A percentile compares a stretch with the other conserved stretches of the same genome.
Evolutionary conservation across 1,140 invertebrate species (phyloP).

Genomic region (Drosophila willistoni): DNA sequence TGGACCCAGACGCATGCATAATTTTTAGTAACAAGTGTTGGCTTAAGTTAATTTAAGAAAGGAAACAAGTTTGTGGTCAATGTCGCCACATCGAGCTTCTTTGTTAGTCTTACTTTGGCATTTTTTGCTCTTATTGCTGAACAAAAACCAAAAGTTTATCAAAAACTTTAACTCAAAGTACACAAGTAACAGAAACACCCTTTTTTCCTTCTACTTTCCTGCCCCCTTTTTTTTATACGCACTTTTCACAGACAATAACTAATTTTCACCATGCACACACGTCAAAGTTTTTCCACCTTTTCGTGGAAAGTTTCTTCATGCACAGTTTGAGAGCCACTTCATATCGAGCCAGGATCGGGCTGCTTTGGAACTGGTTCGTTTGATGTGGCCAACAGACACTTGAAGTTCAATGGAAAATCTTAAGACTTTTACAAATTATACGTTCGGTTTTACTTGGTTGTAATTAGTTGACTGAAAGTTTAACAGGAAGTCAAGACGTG

Average conservation of each 20-base stretch:
- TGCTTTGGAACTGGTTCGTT: not conserved
- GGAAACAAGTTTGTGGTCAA: conserved; percentile 37
- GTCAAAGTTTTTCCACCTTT: conserved; percentile 33
- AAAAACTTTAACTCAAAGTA: conserved; percentile 38
- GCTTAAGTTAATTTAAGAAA: conserved; percentile 39
- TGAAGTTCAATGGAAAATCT: conserved; percentile 33
- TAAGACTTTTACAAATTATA: conserved; percentile 44
- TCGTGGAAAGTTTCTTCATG: conserved; percentile 13
- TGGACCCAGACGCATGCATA: conserved; percentile 38
- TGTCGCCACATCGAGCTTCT: conserved; percentile 38
- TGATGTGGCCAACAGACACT: conserved; percentile 21
- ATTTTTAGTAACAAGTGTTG: conserved; percentile 31
- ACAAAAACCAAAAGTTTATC: conserved; percentile 44
- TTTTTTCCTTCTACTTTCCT: not conserved
- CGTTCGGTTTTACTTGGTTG: conserved; percentile 14
- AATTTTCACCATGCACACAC: conserved; percentile 51
- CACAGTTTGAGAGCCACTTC: conserved; percentile 33
- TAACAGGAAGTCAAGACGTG: not conserved
- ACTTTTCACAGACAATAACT: conserved; percentile 44
- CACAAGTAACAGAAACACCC: not conserved
- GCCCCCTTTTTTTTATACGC: conserved; percentile 3
- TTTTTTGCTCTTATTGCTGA: not conserved
- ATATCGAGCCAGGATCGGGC: not conserved
- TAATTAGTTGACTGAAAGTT: conserved; percentile 18
- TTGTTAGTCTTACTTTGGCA: not conserved